Base-by-base conservation (phyloP, 2,888 invertebrate genomes). In the Hylaea fasciaria region DNA sequence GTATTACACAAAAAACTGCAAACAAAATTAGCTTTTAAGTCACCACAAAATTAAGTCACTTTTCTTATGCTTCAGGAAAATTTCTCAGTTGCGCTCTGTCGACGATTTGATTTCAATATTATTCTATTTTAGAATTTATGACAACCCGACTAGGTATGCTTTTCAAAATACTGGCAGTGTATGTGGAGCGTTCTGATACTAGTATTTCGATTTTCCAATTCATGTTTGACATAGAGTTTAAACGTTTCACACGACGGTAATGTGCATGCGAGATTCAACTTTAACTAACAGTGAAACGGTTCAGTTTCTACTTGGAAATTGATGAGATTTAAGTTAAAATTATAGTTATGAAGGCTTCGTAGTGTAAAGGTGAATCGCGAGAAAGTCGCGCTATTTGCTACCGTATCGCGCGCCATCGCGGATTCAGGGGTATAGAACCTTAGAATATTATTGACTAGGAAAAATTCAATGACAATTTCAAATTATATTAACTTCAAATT, bases 381-480 rank as follows among this genome's bases (percentile, higher is more conserved):
- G 85, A 89, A 90, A 89, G 90, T 89, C 85, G 87, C 84, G 84
- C 89, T 90, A 91, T 91, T 91, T 91, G 91, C 90, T 91, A 87
- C 89, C 85, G 89, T 90, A 92, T 91, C 91, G 90, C 83, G 89
- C 91, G 88, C 91, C 87, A 91, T 91, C 89, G 81, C 78, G 56
- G 52, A 65, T 64, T 65, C 85, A 86, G 86, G 68, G 76, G 71
- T 72, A 52, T 32, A 32, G 66, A 85, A 86, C 86, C 56, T 70
- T 80, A 72, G 72, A 57, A 58, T 57, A 59, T 62, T 55, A 62
- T 32, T 64, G 41, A 41, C 8, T 41, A 1, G 10, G 14, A 41
- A 22, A 22, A 22, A 22, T 22, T 22, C 5, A 22, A n/a, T n/a
- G n/a, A 22, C 22, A 22, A 3, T 2, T 22, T 22, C 22, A n/a